These are phyloP conservation scores for Maniola hyperantus DNA, from an alignment of 2,888 invertebrate genomes.

Conservation along the genomic window DNA sequence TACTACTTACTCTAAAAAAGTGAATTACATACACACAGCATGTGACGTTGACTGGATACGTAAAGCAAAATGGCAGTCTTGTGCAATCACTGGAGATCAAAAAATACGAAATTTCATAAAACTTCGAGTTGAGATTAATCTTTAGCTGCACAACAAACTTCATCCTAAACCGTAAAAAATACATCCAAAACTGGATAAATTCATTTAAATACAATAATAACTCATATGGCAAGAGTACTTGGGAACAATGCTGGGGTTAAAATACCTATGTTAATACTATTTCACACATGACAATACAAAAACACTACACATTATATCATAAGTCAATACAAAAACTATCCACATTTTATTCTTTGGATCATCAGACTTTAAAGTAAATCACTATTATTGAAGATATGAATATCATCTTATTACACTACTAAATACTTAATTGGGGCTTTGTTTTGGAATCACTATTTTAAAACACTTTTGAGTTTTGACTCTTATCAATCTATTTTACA, in stretches of 20 bases:
- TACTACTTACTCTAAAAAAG: slow-evolving; percentile 28
- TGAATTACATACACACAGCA: slow-evolving; percentile 28
- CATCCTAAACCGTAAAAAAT: slow-evolving; percentile 11
- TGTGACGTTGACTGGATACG: slow-evolving; percentile 21
- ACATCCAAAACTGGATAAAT: slow-evolving; percentile 11
- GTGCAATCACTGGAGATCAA: slow-evolving; percentile 6
- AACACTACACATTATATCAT: slow-evolving; percentile 37
- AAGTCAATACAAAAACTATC: slow-evolving; percentile 42
- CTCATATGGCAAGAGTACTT: slow-evolving; percentile 25
- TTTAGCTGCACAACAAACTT: slow-evolving; percentile 8
- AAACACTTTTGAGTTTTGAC: slow-evolving; percentile 21
- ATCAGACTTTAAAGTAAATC: slow-evolving; percentile 65
- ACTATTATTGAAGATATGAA: slow-evolving; percentile 46
- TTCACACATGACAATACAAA: slow-evolving; percentile 36
- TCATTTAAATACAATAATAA: not conserved
- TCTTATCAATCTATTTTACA: slow-evolving; percentile 33
- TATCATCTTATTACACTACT: slow-evolving; percentile 34
- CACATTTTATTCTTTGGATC: slow-evolving; percentile 55
- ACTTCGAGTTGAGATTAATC: not conserved
- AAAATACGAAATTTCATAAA: not conserved
- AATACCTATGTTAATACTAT: slow-evolving; percentile 26
- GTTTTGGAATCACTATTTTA: slow-evolving; percentile 24
- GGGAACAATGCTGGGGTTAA: slow-evolving; percentile 15
- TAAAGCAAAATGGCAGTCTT: slow-evolving; percentile 10
- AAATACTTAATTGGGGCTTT: slow-evolving; percentile 30